Evolutionary conservation across 2,797 vertebrate genomes (phyloP), one percentile per base, ranked within the genome.

Genomic region (Eulemur rubriventer): DNA sequence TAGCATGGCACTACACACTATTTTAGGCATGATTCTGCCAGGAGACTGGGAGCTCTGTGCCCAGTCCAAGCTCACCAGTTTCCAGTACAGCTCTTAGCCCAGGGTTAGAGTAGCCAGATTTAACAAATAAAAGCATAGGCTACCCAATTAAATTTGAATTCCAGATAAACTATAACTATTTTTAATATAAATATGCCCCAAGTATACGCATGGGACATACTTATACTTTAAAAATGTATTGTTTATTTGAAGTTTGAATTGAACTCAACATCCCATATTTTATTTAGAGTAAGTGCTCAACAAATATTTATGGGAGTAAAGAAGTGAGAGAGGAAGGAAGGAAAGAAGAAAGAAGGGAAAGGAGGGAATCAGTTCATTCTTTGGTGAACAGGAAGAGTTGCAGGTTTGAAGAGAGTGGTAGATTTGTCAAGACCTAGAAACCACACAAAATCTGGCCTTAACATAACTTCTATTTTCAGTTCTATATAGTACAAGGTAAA

Each of bases 61-160:
- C 17, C n/a, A 46, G 6, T 24, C 28, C 11, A 13, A 59, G 30
- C n/a, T 22, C 38, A 28, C 24, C 38, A 38, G 57, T 63, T 91
- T 80, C 70, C 38, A 93, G 46, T n/a, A 61, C 46, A 41, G 28
- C 75, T 75, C 84, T 67, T 67, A 48, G 33, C 55, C 43, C 43
- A 87, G 72, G 16, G 28, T 91, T 85, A 70, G 41, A 67, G 30
- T 73, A 33, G 57, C 63, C 43, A 87, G 75, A 70, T 94, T 93
- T 80, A 88, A 28, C 81, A 91, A 95, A 65, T 72, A 76, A 93
- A 94, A 96, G 85, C 59, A 67, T 6, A 95, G 14, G 81, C 4
- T 13, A 35, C 10, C 24, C 82, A 57, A 59, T 67, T 81, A 81
- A 52, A 41, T 89, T 76, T 52, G 67, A 48, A 85, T 91, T 91